phyloP scores from a whole-genome alignment of 2,888 invertebrate genomes.

The Monopis laevigella region DNA sequence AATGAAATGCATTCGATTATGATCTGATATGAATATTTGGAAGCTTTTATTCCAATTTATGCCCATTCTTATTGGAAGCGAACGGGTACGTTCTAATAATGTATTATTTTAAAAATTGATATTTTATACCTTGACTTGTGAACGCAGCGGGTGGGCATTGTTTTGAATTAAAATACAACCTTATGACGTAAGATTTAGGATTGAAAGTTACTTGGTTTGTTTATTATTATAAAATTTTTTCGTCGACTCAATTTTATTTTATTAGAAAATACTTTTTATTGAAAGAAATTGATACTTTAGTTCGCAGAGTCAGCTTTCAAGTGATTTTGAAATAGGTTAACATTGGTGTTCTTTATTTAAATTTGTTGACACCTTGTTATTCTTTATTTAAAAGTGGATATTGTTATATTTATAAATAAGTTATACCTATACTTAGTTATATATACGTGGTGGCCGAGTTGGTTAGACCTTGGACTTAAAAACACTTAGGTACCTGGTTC shows the following conservation, averaged over 20 bases:
- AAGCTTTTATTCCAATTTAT: constrained; percentile 66
- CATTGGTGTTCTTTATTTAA: no score
- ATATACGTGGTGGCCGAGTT: neutral
- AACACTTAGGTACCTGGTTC: no score
- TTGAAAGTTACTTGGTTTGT: constrained; percentile 26
- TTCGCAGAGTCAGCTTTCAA: neutral
- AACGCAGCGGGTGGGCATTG: constrained; percentile 43
- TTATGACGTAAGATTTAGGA: constrained; percentile 25
- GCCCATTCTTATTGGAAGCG: constrained; percentile 32
- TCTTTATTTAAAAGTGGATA: no score
- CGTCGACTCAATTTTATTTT: neutral
- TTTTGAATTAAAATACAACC: constrained; percentile 25
- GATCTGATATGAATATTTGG: constrained; percentile 51
- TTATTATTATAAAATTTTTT: neutral
- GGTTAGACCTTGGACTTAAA: no score
- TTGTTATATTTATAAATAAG: no score
- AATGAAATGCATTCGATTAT: constrained; percentile 37
- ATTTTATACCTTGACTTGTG: constrained; percentile 45
- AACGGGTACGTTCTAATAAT: constrained; percentile 48
- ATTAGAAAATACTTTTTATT: constrained; percentile 1
- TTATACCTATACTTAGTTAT: neutral
- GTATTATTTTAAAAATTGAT: constrained; percentile 63
- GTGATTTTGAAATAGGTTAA: no score
- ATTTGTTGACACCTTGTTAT: no score
- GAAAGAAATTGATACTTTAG: neutral